These are phyloP conservation scores for Agrochola lychnidis DNA, from an alignment of 2,888 invertebrate genomes.

Conservation along the genomic window DNA sequence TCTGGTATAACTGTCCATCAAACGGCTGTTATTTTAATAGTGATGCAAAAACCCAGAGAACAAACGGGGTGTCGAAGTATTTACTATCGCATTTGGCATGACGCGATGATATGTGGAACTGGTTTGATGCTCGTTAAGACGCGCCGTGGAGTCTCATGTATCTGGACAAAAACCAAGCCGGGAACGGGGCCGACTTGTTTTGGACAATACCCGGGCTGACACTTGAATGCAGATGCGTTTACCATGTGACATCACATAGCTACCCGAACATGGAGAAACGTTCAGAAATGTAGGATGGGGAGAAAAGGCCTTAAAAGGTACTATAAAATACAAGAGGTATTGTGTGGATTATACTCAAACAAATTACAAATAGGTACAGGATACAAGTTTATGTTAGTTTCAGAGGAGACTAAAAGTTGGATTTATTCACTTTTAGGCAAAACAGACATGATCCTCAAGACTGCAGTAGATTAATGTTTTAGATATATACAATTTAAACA, in stretches of 20 bases:
- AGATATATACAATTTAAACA: background rate
- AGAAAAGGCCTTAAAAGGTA: constrained; percentile 57
- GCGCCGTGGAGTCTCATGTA: constrained; percentile 87
- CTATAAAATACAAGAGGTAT: constrained; percentile 51
- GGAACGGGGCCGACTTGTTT: constrained; percentile 83
- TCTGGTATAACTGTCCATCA: constrained; percentile 50
- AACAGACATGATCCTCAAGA: background rate
- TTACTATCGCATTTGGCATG: constrained; percentile 86
- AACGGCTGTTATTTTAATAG: constrained; percentile 55
- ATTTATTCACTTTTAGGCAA: constrained; percentile 1
- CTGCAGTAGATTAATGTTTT: background rate
- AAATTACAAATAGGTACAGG: constrained; percentile 44
- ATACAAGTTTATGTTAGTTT: constrained; percentile 20
- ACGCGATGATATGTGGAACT: constrained; percentile 85
- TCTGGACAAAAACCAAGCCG: constrained; percentile 83
- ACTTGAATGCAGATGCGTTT: constrained; percentile 86
- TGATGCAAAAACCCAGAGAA: constrained; percentile 76
- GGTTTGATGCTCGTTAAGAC: constrained; percentile 87
- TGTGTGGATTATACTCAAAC: constrained; percentile 43
- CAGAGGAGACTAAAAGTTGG: constrained; percentile 15
- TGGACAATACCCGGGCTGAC: constrained; percentile 86
- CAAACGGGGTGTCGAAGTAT: constrained; percentile 79
- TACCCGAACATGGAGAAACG: constrained; percentile 63
- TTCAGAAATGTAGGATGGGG: constrained; percentile 64
- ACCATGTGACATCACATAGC: constrained; percentile 76